phyloP scores from a whole-genome alignment of 2,797 vertebrate genomes.

The Lutjanus campechanus region DNA sequence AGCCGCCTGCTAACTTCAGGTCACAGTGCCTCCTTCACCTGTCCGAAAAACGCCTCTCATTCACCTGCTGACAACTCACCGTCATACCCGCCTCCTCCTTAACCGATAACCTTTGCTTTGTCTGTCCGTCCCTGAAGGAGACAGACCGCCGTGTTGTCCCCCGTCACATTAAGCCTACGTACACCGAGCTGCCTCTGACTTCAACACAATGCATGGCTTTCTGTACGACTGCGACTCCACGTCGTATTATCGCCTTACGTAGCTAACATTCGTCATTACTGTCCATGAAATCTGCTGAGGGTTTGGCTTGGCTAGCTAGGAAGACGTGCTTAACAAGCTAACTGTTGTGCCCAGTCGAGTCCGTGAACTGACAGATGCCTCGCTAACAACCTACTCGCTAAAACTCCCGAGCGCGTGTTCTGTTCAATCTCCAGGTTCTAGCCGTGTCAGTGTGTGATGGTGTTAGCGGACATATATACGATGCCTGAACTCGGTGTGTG shows the following conservation, averaged over 20 bases:
- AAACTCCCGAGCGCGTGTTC: constrained; percentile 30
- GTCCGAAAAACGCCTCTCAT: constrained; percentile 12
- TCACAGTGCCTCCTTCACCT: constrained; percentile 66
- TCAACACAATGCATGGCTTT: constrained; percentile 76
- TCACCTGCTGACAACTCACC: constrained; percentile 17
- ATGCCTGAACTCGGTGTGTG: constrained; percentile 31
- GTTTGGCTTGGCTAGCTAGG: constrained; percentile 27
- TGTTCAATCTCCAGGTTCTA: constrained; percentile 33
- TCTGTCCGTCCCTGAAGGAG: constrained; percentile 9
- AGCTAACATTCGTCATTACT: constrained; percentile 56
- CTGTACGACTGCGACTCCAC: constrained; percentile 46
- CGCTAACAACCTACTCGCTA: constrained; percentile 22
- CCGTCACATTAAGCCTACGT: constrained; percentile 70
- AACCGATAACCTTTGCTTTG: not conserved
- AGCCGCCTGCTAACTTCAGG: constrained; percentile 15
- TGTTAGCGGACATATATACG: constrained; percentile 45
- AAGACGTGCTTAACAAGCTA: constrained; percentile 23
- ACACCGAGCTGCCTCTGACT: constrained; percentile 83
- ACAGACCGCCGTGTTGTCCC: constrained; percentile 17
- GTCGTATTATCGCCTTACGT: constrained; percentile 70
- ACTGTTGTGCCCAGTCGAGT: constrained; percentile 14
- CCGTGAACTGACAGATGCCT: constrained; percentile 30
- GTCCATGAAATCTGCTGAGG: constrained; percentile 43
- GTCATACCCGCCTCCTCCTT: constrained; percentile 1
- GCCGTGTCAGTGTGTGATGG: constrained; percentile 47